phyloP scores from a whole-genome alignment of 2,888 invertebrate species.

The Brachypalpus laphriformis region DNA sequence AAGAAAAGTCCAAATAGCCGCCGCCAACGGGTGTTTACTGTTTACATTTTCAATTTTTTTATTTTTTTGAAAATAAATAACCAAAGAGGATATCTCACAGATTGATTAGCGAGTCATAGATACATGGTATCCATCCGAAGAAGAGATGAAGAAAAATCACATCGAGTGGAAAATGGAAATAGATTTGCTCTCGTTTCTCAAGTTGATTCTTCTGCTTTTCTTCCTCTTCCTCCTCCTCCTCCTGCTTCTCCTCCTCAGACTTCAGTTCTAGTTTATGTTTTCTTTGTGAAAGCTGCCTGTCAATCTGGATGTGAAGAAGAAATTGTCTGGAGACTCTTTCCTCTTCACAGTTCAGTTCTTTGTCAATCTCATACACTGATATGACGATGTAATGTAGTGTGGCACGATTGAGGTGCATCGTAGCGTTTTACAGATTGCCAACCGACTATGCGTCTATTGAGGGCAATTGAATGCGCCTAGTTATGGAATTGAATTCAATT shows the following conservation, averaged over 20 bases:
- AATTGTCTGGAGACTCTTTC: not conserved
- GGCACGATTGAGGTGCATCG: constrained; percentile 25
- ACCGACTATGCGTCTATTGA: constrained; percentile 35
- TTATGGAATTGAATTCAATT: constrained; percentile 67
- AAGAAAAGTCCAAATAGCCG: not conserved
- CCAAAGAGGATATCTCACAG: not conserved
- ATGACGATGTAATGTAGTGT: constrained; percentile 11
- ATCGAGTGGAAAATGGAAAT: constrained; percentile 48
- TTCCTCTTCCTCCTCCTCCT: not conserved
- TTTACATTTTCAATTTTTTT: constrained; percentile 9
- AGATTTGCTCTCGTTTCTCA: constrained; percentile 50
- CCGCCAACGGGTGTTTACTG: not conserved
- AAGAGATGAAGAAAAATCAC: not conserved
- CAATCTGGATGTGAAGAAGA: not conserved
- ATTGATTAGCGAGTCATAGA: constrained; percentile 26
- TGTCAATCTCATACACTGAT: constrained; percentile 23
- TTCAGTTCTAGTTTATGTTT: not conserved
- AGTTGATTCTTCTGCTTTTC: not conserved
- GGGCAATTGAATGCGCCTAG: constrained; percentile 66
- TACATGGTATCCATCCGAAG: not conserved
- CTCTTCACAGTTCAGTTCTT: constrained; percentile 19
- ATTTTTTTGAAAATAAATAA: not conserved
- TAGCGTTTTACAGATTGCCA: constrained; percentile 28
- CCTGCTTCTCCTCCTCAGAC: not conserved
- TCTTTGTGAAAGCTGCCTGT: not conserved